Conservation (phyloP, 1,140 invertebrate species). For the Drosophila aff. region DNA sequence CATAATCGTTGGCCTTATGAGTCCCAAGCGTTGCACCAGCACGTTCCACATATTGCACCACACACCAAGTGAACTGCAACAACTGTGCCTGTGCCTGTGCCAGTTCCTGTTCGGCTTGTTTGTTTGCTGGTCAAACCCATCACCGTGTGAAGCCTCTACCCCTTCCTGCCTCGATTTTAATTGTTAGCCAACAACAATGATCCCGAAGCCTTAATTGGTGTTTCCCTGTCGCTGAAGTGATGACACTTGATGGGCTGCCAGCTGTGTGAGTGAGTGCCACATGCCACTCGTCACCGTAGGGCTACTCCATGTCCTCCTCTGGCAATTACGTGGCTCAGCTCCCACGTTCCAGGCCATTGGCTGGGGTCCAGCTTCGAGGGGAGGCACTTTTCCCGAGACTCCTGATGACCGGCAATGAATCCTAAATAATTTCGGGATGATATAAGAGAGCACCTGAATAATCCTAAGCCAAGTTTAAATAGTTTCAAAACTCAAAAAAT, state of each 20-base stretch:
- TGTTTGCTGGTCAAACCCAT: conserved; percentile 41
- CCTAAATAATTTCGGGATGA: conserved; percentile 17
- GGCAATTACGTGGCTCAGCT: conserved; percentile 37
- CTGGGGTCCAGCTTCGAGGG: conserved; percentile 27
- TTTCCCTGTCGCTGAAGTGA: conserved; percentile 24
- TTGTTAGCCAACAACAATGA: conserved; percentile 51
- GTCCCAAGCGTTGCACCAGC: conserved; percentile 58
- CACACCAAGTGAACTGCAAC: conserved; percentile 10
- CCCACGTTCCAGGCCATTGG: conserved; percentile 38
- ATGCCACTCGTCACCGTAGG: conserved; percentile 31
- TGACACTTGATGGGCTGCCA: conserved; percentile 37
- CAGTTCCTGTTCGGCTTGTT: conserved; percentile 8
- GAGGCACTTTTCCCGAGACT: background rate
- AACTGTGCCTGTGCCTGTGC: conserved; percentile 2
- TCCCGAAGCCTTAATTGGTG: conserved; percentile 39
- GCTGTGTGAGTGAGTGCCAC: conserved; percentile 25
- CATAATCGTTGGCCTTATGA: conserved; percentile 56
- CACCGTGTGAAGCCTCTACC: background rate
- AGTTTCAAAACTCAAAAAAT: background rate
- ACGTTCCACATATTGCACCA: conserved; percentile 58
- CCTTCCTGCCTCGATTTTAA: conserved; percentile 40
- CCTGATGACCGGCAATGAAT: conserved; percentile 26
- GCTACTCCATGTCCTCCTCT: conserved; percentile 6
- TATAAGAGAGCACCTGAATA: background rate
- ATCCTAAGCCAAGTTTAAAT: background rate